Percentiles rank a stretch among this genome's conserved stretches.
Conservation (phyloP, 2,888 invertebrate species). For the Nymphalis c-album region DNA sequence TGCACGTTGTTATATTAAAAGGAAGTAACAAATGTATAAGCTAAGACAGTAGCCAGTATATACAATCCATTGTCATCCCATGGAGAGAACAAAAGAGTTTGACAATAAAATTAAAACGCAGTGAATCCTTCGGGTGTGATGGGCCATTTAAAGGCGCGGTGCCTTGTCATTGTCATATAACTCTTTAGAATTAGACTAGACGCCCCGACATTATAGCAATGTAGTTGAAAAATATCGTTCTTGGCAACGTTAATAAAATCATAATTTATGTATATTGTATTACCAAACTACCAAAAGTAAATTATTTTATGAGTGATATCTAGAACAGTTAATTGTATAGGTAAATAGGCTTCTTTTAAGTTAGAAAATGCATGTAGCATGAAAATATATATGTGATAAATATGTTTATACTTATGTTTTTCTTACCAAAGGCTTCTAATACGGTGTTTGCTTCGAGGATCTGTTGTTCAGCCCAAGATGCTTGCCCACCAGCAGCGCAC, state of each 20-base stretch:
- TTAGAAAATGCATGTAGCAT: too few relatives aligned
- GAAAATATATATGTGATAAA: too few relatives aligned
- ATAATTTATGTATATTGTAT: too few relatives aligned
- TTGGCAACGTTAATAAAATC: too few relatives aligned
- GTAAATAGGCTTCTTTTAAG: too few relatives aligned
- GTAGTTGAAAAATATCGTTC: too few relatives aligned
- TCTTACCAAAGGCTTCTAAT: conserved; percentile 93
- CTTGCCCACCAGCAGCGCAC: conserved; percentile 88
- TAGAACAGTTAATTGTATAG: too few relatives aligned
- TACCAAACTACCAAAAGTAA: too few relatives aligned
- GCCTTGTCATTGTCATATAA: conserved; percentile 12
- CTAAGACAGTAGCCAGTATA: conserved; percentile 9
- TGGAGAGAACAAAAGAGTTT: conserved; percentile 17
- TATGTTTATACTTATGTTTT: too few relatives aligned
- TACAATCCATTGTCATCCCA: conserved; percentile 25
- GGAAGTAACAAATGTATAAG: background rate
- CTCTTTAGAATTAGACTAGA: background rate
- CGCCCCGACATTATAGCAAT: background rate
- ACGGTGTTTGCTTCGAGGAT: conserved; percentile 96
- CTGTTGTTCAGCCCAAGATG: conserved; percentile 97
- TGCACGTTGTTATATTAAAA: too few relatives aligned
- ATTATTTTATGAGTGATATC: too few relatives aligned
- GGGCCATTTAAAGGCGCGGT: conserved; percentile 30
- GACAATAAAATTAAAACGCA: conserved; percentile 21
- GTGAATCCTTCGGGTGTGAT: conserved; percentile 19